Conservation (phyloP, 1,140 invertebrate genomes). For the Hycleus cichorii region DNA sequence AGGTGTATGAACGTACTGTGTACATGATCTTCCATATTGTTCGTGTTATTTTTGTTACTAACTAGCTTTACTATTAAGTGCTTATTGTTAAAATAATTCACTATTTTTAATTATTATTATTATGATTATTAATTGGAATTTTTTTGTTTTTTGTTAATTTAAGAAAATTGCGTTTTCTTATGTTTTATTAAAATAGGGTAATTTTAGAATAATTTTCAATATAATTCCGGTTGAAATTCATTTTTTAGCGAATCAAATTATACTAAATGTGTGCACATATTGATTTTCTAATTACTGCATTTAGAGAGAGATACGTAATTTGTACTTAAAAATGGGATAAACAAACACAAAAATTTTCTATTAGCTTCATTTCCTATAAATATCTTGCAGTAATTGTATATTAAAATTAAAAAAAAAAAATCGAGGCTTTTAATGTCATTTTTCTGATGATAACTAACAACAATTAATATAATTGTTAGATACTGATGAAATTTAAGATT, state of each 20-base stretch:
- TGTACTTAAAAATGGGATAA: not conserved
- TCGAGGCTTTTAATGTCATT: conserved; percentile 15
- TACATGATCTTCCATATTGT: conserved; percentile 3
- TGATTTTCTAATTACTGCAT: too few relatives aligned
- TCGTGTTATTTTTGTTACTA: conserved; percentile 9
- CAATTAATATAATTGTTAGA: not conserved
- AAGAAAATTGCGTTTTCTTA: not conserved
- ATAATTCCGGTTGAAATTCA: too few relatives aligned
- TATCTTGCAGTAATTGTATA: conserved; percentile 19
- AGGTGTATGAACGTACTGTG: conserved; percentile 4
- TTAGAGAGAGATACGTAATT: not conserved
- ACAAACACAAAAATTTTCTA: not conserved
- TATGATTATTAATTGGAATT: too few relatives aligned
- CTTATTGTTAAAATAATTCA: conserved; percentile 3
- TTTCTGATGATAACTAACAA: conserved; percentile 9
- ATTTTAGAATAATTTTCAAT: not conserved
- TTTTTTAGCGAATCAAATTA: too few relatives aligned
- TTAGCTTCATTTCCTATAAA: not conserved
- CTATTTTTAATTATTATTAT: too few relatives aligned
- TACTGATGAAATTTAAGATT: not conserved
- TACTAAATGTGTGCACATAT: too few relatives aligned
- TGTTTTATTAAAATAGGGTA: not conserved
- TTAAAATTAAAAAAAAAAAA: conserved; percentile 1
- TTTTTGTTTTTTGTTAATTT: too few relatives aligned
- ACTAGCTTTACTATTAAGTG: conserved; percentile 1